A percentile compares a stretch with the other conserved stretches of the same genome.
phyloP scores from a whole-genome alignment of 2,888 invertebrate species.

The Pristionchus fissidentatus region DNA sequence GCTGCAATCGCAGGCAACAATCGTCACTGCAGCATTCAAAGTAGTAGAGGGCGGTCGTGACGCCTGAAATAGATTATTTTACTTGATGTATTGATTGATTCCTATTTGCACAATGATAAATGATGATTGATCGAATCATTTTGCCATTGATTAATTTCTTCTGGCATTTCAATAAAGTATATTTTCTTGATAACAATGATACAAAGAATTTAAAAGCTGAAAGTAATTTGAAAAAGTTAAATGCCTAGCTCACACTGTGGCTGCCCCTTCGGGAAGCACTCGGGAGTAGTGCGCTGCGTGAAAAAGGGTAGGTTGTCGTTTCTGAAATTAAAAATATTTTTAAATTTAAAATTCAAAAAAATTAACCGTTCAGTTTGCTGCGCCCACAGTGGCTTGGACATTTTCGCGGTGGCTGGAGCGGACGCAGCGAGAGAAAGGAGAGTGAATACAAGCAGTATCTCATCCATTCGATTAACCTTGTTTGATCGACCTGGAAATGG shows the following conservation, averaged over 20 bases:
- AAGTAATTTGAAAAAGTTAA: neutral
- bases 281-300: neutral
- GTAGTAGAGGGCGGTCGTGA: constrained; percentile 26
- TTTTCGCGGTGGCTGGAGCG: neutral
- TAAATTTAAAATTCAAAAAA: neutral
- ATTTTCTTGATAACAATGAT: no score
- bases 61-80: neutral
- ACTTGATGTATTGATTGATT: neutral
- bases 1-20: constrained; percentile 14
- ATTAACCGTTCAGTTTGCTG: neutral
- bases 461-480: neutral
- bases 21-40: constrained; percentile 31
- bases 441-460: neutral
- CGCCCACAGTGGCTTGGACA: neutral
- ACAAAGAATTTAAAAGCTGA: neutral
- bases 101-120: neutral
- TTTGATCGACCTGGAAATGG: constrained; percentile 14
- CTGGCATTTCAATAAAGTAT: neutral
- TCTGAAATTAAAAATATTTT: constrained; percentile 3
- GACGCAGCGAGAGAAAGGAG: no score
- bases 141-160: no score
- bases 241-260: constrained; percentile 5
- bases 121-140: no score
- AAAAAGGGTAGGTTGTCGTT: neutral
- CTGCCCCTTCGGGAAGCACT: neutral